Conservation (phyloP, 2,797 vertebrate species). For the Myripristis jacobus region DNA sequence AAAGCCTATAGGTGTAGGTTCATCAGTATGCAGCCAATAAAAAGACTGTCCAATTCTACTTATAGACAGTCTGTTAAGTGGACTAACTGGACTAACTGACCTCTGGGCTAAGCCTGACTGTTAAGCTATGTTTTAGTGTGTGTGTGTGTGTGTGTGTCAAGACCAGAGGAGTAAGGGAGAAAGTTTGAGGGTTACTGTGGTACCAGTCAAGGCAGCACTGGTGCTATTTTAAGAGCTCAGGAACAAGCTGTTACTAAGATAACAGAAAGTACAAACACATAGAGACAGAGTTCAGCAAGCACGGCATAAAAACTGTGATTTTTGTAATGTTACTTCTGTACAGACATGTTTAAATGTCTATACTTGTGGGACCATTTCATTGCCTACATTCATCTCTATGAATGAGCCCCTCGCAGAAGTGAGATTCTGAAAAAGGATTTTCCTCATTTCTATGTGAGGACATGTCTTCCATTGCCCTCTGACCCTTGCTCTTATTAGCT, state of each 20-base stretch:
- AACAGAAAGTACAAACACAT: too few relatives aligned
- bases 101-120: conserved; percentile 36
- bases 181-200: conserved; percentile 19
- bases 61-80: conserved; percentile 35
- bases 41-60: conserved; percentile 33
- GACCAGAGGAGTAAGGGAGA: conserved; percentile 3
- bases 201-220: conserved; percentile 3
- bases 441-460: not conserved
- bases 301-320: not conserved
- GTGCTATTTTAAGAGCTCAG: conserved; percentile 21
- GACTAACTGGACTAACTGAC: conserved; percentile 48
- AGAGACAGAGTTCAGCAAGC: not conserved
- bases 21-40: too few relatives aligned
- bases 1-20: conserved; percentile 8
- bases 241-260: too few relatives aligned
- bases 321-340: not conserved
- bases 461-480: not conserved
- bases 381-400: not conserved
- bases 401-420: not conserved
- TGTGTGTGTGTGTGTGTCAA: not conserved
- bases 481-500: conserved; percentile 9
- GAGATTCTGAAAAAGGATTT: too few relatives aligned
- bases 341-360: too few relatives aligned
- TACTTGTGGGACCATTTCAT: too few relatives aligned
- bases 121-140: conserved; percentile 15